A percentile compares a stretch with the other conserved stretches of the same genome.
phyloP scores from a whole-genome alignment of 2,888 invertebrate species.

The Drosophila sordidula region DNA sequence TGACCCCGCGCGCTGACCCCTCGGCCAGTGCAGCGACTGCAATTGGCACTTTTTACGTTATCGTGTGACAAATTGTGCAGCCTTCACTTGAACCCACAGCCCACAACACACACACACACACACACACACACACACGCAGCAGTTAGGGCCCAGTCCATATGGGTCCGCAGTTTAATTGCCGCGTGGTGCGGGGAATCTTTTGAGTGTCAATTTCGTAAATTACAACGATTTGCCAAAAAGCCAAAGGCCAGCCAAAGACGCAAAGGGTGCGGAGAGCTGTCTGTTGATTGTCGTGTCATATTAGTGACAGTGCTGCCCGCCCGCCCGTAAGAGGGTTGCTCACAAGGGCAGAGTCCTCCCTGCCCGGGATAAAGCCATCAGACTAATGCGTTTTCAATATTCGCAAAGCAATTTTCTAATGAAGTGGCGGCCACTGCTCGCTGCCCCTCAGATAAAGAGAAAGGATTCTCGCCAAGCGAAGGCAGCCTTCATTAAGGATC shows the following conservation, averaged over 20 bases:
- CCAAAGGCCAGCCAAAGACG: conserved; percentile 36
- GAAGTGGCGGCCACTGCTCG: conserved; percentile 15
- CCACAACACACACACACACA: not conserved
- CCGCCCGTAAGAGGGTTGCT: conserved; percentile 27
- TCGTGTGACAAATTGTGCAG: conserved; percentile 74
- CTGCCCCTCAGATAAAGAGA: not conserved
- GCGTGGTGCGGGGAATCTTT: conserved; percentile 63
- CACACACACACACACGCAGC: not conserved
- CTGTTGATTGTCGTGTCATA: conserved; percentile 55
- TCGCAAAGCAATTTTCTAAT: conserved; percentile 64
- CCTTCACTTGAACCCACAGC: conserved; percentile 37
- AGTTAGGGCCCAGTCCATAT: conserved; percentile 52
- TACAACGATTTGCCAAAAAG: conserved; percentile 73
- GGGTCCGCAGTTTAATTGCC: conserved; percentile 67
- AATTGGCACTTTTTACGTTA: conserved; percentile 77
- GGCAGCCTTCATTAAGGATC: not conserved
- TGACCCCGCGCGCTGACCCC: conserved; percentile 41
- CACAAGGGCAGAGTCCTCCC: too few species aligned
- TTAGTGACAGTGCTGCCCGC: conserved; percentile 18
- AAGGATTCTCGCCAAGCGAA: not conserved
- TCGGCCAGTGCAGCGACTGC: conserved; percentile 51
- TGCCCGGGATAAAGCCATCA: conserved; percentile 61
- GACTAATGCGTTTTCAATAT: conserved; percentile 72
- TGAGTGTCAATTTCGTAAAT: conserved; percentile 80
- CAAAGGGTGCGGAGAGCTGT: conserved; percentile 10